Percentiles rank a stretch among this genome's conserved stretches.
Evolutionary conservation across 2,113 vertebrate species (phyloP).

Genomic region (Sinocyclocheilus anshuiensis): DNA sequence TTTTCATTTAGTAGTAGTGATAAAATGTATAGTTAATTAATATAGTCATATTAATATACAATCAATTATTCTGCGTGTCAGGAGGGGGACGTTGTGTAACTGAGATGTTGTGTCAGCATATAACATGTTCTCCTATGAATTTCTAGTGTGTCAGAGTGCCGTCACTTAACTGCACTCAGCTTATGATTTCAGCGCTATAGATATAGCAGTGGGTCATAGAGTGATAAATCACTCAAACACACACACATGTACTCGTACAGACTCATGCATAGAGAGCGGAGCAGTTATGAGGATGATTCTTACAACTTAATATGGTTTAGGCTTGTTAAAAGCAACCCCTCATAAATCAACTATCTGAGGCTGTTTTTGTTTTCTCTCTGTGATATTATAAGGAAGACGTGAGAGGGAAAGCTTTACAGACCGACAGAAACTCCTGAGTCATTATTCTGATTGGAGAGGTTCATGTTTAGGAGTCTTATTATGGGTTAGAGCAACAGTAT

Average conservation of each 20-base stretch:
- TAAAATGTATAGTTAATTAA: no score
- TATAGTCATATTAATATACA: no score
- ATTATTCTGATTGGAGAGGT: constrained; percentile 65
- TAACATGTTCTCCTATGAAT: neutral
- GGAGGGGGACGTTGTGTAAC: neutral
- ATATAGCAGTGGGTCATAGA: neutral
- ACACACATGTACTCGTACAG: constrained; percentile 7
- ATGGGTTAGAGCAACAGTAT: neutral
- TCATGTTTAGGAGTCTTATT: constrained; percentile 3
- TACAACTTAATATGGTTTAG: constrained; percentile 71
- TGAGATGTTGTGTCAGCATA: neutral
- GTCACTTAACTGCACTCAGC: neutral
- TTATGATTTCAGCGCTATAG: constrained; percentile 10
- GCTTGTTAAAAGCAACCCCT: constrained; percentile 71
- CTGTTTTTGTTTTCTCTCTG: constrained; percentile 70
- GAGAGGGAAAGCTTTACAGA: constrained; percentile 18
- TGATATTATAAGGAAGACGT: neutral
- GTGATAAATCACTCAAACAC: constrained; percentile 69
- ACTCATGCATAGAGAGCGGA: constrained; percentile 35
- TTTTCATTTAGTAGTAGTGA: no score
- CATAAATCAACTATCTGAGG: constrained; percentile 69
- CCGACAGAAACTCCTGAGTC: constrained; percentile 14
- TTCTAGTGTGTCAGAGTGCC: neutral
- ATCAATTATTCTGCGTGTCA: neutral
- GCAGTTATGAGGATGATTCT: constrained; percentile 69